Evolutionary conservation across 1,140 invertebrate genomes (phyloP).

Genomic region (Aphaenogaster ashmeadi): DNA sequence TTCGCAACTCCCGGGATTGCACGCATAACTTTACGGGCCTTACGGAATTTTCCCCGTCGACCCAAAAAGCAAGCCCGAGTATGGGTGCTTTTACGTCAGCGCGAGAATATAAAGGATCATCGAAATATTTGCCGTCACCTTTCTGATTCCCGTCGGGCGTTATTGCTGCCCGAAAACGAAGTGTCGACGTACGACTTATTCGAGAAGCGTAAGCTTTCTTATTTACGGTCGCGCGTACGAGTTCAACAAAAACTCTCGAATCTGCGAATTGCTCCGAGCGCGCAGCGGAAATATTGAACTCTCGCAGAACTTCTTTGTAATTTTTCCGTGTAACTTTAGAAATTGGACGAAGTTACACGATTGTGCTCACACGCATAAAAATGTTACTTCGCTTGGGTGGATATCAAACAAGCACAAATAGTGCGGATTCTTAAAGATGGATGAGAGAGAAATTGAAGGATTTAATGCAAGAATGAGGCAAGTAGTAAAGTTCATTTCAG

Average conservation of each 20-base stretch:
- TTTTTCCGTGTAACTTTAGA: not conserved
- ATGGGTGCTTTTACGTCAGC: not conserved
- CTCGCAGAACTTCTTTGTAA: not conserved
- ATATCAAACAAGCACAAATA: not conserved
- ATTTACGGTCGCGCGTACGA: not conserved
- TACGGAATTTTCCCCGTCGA: slow-evolving; percentile 12
- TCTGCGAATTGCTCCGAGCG: not conserved
- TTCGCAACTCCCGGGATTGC: not conserved
- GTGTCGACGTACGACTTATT: not conserved
- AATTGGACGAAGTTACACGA: not conserved
- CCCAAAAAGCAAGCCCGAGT: slow-evolving; percentile 6
- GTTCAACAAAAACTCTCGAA: slow-evolving; percentile 3
- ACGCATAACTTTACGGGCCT: slow-evolving; percentile 14
- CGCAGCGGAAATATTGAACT: slow-evolving; percentile 12
- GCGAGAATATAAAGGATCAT: not conserved
- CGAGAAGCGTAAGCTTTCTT: not conserved
- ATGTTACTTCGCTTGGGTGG: not conserved
- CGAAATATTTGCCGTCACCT: slow-evolving; percentile 5
- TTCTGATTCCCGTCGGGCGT: not conserved
- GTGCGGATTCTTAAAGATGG: slow-evolving; percentile 1
- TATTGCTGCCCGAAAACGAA: not conserved
- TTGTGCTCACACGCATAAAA: not conserved
- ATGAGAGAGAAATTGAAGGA: not conserved
- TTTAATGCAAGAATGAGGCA: not conserved
- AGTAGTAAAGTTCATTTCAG: not conserved